Percentiles rank a stretch among this genome's conserved stretches.
These are phyloP conservation scores for Araneus ventricosus DNA, from an alignment of 1,140 invertebrate species.

Conservation along the genomic window DNA sequence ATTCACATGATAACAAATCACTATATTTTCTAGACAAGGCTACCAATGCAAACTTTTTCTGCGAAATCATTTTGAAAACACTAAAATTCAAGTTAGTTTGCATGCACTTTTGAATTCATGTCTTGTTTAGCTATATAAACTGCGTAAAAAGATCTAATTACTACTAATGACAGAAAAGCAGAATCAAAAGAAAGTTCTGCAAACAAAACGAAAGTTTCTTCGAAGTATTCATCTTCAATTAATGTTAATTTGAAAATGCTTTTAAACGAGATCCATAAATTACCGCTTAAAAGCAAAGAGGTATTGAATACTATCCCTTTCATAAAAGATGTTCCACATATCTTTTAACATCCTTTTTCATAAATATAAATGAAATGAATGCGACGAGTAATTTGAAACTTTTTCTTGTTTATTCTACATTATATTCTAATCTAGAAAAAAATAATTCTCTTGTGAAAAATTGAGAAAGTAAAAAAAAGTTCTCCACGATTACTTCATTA, in stretches of 20 bases:
- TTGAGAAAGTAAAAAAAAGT: background rate
- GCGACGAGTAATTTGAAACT: background rate
- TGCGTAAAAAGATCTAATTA: too few relatives aligned
- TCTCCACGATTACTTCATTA: constrained; percentile 36
- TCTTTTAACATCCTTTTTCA: constrained; percentile 8
- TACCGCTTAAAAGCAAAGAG: background rate
- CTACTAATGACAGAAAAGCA: background rate
- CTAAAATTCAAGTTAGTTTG: too few relatives aligned
- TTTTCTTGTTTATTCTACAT: background rate
- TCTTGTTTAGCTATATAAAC: too few relatives aligned
- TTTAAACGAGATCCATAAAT: constrained; percentile 9
- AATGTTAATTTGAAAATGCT: background rate
- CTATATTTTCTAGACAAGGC: too few relatives aligned
- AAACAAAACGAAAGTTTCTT: background rate
- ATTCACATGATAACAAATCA: too few relatives aligned
- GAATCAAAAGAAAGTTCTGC: background rate
- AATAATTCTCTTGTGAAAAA: background rate
- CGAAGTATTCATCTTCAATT: background rate
- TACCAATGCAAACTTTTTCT: too few relatives aligned
- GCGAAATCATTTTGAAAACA: too few relatives aligned
- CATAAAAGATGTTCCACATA: background rate
- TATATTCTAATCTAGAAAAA: constrained; percentile 38
- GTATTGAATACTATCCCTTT: background rate
- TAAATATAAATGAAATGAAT: constrained; percentile 49
- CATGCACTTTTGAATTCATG: too few relatives aligned